phyloP scores from a whole-genome alignment of 2,113 vertebrate species.

The Hippoglossus stenolepis region DNA sequence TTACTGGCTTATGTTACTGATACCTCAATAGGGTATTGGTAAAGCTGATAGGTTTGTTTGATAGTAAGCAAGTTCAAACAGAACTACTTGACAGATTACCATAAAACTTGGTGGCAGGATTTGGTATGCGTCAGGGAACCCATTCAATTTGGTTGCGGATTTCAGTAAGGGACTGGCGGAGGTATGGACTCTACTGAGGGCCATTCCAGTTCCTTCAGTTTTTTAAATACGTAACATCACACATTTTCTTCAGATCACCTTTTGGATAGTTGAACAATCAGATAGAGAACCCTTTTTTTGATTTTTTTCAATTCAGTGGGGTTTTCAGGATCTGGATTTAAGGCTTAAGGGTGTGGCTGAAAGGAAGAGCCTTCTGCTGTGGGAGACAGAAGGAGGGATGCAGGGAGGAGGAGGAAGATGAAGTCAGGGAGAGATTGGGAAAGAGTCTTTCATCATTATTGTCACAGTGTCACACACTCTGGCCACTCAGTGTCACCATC shows the following conservation, averaged over 20 bases:
- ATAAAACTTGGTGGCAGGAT: background rate
- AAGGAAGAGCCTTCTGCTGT: conserved; percentile 15
- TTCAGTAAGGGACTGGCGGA: too few relatives aligned
- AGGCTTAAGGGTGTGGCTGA: conserved; percentile 42
- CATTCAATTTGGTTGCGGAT: too few relatives aligned
- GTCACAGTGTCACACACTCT: conserved; percentile 63
- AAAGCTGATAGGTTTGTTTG: background rate
- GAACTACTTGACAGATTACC: background rate
- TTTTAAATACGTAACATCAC: background rate
- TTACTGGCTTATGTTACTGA: too few relatives aligned
- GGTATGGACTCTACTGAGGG: too few relatives aligned
- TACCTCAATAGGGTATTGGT: background rate
- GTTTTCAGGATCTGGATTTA: conserved; percentile 2
- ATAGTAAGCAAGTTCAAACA: too few relatives aligned
- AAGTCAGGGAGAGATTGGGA: conserved; percentile 44
- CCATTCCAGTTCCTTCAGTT: too few relatives aligned
- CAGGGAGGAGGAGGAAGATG: conserved; percentile 22
- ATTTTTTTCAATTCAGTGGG: background rate
- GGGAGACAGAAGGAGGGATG: conserved; percentile 20
- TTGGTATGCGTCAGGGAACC: background rate
- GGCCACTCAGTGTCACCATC: conserved; percentile 70
- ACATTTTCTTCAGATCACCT: background rate
- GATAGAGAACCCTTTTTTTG: too few relatives aligned
- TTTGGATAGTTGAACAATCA: background rate
- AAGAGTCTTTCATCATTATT: conserved; percentile 71